A percentile compares a stretch with the other conserved stretches of the same genome.
Conservation (phyloP, 2,797 vertebrate genomes). For the Labroides dimidiatus region DNA sequence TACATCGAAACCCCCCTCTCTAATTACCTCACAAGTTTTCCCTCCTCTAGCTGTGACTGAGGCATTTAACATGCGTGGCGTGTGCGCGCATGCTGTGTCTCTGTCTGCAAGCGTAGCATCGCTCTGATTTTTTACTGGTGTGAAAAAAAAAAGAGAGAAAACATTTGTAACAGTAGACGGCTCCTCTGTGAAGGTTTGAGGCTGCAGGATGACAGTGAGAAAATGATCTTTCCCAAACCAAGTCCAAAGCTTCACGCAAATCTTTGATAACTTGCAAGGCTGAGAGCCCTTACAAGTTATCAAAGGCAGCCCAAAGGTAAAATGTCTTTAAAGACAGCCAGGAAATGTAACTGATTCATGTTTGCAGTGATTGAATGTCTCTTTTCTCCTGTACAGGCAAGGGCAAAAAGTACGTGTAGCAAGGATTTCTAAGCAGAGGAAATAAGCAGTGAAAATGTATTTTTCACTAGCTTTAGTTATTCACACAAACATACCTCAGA, state of each 20-base stretch:
- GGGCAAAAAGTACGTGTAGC: conserved; percentile 21
- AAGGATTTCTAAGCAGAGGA: conserved; percentile 44
- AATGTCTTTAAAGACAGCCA: conserved; percentile 52
- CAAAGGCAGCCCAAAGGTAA: conserved; percentile 64
- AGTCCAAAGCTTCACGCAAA: conserved; percentile 50
- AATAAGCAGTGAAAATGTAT: conserved; percentile 9
- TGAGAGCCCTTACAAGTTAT: conserved; percentile 50
- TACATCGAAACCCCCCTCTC: conserved; percentile 46
- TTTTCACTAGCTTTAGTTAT: conserved; percentile 18
- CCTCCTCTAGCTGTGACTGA: conserved; percentile 44
- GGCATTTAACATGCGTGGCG: conserved; percentile 47
- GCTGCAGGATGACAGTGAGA: conserved; percentile 54
- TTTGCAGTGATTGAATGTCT: conserved; percentile 52
- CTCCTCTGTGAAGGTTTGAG: conserved; percentile 62
- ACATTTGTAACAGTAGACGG: conserved; percentile 36
- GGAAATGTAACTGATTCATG: conserved; percentile 59
- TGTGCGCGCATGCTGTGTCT: conserved; percentile 35
- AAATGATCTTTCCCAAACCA: conserved; percentile 58
- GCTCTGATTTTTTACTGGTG: conserved; percentile 47
- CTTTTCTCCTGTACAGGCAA: conserved; percentile 39
- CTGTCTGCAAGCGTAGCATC: conserved; percentile 18
- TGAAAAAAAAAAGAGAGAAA: not conserved
- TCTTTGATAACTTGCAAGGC: conserved; percentile 64
- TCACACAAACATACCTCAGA: conserved; percentile 30
- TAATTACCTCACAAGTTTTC: conserved; percentile 56